Evolutionary conservation across 2,113 vertebrate genomes (phyloP), one percentile per base, ranked within the genome.

Genomic region (Hucho hucho): DNA sequence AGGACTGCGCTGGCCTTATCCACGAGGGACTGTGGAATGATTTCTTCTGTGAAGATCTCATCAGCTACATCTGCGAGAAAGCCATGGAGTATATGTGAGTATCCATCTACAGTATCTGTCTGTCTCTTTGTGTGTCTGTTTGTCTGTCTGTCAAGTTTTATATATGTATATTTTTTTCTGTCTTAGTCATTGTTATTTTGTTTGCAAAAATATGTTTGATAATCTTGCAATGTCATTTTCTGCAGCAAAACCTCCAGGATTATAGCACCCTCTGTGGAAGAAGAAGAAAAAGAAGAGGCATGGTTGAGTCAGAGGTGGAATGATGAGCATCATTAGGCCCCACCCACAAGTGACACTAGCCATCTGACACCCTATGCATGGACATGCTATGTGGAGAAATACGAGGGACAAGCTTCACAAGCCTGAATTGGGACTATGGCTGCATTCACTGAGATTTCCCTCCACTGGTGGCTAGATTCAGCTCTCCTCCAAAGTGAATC

Each of bases 11-110:
- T 0, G 96, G 96, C 1, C 75, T 99, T 81, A 92, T 95, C 87
- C 90, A 93, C 0, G 92, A 94, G 56, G 96, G 93, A 24, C 79
- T 95, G 28, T 99, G 97, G 97, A 99, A 98, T 43, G 96, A 98
- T 83, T 97, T 97, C 92, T 92, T 92, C 83, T 98, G 97, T 92
- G 93, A 95, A 90, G 96, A 97, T 32, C 75, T 92, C 86, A 95
- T 96, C 82, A 93, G 90, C 86, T 96, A 95, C 90, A 97, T 98
- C 89, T 99, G 97, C 59, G 95, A 98, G 92, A 96, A 93, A 88
- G 90, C 93, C 75, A 92, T 89, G 69, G 92, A 94, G 46, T 43
- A 90, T 90, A 22, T 70, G 89, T 92, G 86, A 6, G 88, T 90
- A 20, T 12, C 65, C 16, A 20, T 29, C 25, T 18, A n/a, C 47